Percentiles rank a stretch among this genome's conserved stretches.
These are phyloP conservation scores for Lycophotia porphyrea DNA, from an alignment of 2,888 invertebrate species.

Conservation along the genomic window DNA sequence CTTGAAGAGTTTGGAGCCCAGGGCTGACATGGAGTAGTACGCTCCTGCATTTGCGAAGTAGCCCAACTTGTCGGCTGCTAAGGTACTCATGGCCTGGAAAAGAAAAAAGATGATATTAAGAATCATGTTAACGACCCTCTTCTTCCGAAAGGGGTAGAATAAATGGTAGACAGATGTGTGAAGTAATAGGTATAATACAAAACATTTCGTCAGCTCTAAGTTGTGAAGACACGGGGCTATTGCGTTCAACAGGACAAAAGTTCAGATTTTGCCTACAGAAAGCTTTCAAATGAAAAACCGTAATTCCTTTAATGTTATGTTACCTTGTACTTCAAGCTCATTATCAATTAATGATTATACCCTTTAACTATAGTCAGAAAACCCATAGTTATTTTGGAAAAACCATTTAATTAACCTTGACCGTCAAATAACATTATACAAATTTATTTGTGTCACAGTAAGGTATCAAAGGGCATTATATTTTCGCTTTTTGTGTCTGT, in stretches of 20 bases:
- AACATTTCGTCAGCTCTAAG: neutral
- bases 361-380: too few relatives aligned
- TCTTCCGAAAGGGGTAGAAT: too few relatives aligned
- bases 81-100: conserved; percentile 83
- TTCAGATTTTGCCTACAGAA: too few relatives aligned
- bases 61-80: conserved; percentile 81
- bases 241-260: neutral
- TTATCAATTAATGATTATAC: neutral
- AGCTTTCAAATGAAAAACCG: neutral
- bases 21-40: conserved; percentile 90
- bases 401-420: conserved; percentile 13
- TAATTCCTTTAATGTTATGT: too few relatives aligned
- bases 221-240: neutral
- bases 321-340: neutral
- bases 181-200: too few relatives aligned
- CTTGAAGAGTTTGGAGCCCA: conserved; percentile 93
- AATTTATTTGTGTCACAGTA: neutral
- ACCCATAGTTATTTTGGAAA: neutral
- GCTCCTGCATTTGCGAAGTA: conserved; percentile 92
- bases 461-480: neutral
- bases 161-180: too few relatives aligned
- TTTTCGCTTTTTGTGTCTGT: neutral
- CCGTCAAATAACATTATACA: neutral
- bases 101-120: neutral
- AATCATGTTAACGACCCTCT: neutral